Evolutionary conservation across 2,797 vertebrate genomes (phyloP), one percentile per base, ranked within the genome.

Genomic region (Cygnus olor): DNA sequence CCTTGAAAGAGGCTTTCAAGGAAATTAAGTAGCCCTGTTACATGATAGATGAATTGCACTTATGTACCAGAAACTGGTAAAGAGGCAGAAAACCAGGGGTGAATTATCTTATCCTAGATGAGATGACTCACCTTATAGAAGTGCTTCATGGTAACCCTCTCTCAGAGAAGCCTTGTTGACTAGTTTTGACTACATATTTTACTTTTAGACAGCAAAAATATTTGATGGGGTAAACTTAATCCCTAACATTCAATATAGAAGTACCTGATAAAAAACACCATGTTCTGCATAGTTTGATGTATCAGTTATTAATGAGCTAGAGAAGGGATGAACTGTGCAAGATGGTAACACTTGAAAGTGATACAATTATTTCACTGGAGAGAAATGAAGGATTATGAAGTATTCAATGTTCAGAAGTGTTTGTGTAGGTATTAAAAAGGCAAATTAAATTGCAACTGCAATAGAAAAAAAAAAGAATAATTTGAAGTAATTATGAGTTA

Each of bases 21-120:
- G 65, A 90, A 94, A 90, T 89, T 84, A 94, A 94, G 83, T 85
- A 90, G 53, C 53, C 71, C 14, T 94, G 76, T 70, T 76, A 85
- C 17, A 28, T 83, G 61, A 78, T 64, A 76, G 54, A 32, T 89
- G 58, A 94, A 90, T 89, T 84, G 76, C 51, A 61, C 69, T 94
- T 72, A 54, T 0, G 1, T 64, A 36, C 28, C 42, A 85, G 57
- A 76, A 94, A 80, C 72, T 71, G 54, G 27, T 87, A 65, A 79
- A 91, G 68, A n/a, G 44, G 58, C 10, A 69, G 76, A 90, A 96
- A 96, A 92, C 51, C 93, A 82, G 38, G 49, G 61, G 15, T 1
- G 4, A 91, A 78, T 72, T 14, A 24, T 60, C 38, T 86, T 79
- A n/a, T 45, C 28, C 22, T 24, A 32, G 65, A 91, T 64, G 16